phyloP scores from a whole-genome alignment of 2,888 invertebrate species.

The Xanthorhoe designata region DNA sequence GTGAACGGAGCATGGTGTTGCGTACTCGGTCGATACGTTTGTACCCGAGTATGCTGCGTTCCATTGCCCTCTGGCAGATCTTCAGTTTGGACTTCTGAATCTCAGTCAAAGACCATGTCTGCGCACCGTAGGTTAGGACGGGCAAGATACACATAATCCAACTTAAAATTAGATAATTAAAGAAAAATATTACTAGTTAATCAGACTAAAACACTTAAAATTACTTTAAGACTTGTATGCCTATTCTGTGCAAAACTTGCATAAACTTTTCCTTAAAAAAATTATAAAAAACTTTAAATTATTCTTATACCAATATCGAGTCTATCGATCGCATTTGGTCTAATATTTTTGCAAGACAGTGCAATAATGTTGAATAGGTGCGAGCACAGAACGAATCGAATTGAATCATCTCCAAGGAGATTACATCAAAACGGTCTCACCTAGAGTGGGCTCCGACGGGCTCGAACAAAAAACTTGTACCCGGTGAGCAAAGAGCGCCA shows the following conservation, averaged over 20 bases:
- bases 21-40: too few species aligned
- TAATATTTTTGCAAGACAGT: constrained; percentile 33
- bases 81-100: too few species aligned
- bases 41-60: too few species aligned
- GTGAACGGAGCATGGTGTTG: too few species aligned
- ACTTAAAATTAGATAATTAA: too few species aligned
- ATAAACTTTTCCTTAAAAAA: background rate
- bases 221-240: too few species aligned
- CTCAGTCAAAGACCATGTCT: too few species aligned
- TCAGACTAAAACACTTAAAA: too few species aligned
- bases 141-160: too few species aligned
- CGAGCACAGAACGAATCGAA: constrained; percentile 65
- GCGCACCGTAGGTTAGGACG: too few species aligned
- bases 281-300: background rate
- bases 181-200: too few species aligned
- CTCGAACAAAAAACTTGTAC: constrained; percentile 75
- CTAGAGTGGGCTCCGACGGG: constrained; percentile 61
- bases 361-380: constrained; percentile 51
- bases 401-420: constrained; percentile 77
- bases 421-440: constrained; percentile 82
- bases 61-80: too few species aligned
- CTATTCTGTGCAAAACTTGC: background rate
- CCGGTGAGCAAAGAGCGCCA: constrained; percentile 75
- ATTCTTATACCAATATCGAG: background rate
- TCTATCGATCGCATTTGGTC: background rate